phyloP scores from a whole-genome alignment of 1,140 invertebrate species.

The Rhyacophila brunnea region DNA sequence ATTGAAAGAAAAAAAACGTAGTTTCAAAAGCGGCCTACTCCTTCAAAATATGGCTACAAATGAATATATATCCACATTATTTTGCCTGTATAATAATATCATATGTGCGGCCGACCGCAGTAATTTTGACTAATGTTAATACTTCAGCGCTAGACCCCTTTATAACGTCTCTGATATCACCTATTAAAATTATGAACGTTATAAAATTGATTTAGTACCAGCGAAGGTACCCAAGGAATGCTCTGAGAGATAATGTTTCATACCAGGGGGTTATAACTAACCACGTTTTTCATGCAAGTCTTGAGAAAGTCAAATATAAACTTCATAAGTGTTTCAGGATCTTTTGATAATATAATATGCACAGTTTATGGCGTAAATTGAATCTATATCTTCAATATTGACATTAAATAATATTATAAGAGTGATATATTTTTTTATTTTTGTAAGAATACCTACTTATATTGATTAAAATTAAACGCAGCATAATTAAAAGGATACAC shows the following conservation, averaged over 20 bases:
- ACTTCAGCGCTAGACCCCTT: conserved; percentile 17
- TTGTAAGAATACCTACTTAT: too few relatives aligned
- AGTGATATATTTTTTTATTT: too few relatives aligned
- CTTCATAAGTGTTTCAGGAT: background rate
- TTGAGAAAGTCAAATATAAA: background rate
- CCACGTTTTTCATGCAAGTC: background rate
- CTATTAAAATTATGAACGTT: conserved; percentile 32
- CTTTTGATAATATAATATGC: too few relatives aligned
- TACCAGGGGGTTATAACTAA: conserved; percentile 1
- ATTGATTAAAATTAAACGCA: too few relatives aligned
- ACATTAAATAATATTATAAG: too few relatives aligned
- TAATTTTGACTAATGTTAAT: conserved; percentile 33
- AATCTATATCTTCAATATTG: too few relatives aligned
- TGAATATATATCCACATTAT: conserved; percentile 26
- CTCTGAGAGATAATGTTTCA: conserved; percentile 12
- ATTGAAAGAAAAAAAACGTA: too few relatives aligned
- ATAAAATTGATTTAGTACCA: conserved; percentile 28
- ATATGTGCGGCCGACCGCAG: background rate
- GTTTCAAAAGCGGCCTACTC: too few relatives aligned
- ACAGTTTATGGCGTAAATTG: too few relatives aligned
- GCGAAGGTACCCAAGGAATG: conserved; percentile 9
- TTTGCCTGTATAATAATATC: background rate
- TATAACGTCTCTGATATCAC: conserved; percentile 29
- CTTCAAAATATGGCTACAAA: background rate
- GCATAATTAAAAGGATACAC: too few relatives aligned